Conservation (phyloP, 2,888 invertebrate species). For the Diplolepis rosae region DNA sequence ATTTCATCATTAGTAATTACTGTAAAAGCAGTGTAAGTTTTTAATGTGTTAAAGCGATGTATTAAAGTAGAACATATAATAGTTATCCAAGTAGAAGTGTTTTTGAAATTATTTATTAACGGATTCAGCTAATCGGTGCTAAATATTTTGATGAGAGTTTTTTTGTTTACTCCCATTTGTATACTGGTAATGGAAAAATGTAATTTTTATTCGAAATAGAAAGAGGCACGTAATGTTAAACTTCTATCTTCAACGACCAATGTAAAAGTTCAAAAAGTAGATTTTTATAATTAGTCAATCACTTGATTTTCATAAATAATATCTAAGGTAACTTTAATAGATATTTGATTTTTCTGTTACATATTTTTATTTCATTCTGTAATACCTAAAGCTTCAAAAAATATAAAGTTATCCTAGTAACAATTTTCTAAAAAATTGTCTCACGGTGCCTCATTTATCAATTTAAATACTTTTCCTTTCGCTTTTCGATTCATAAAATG, state of each 20-base stretch:
- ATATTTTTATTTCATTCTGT: not conserved
- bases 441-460: conserved; percentile 3
- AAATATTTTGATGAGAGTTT: conserved; percentile 3
- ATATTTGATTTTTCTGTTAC: not conserved
- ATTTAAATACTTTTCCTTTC: not conserved
- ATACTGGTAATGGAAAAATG: not conserved
- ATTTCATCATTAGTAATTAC: conserved; percentile 17
- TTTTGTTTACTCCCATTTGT: not conserved
- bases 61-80: conserved; percentile 25
- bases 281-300: not conserved
- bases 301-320: not conserved
- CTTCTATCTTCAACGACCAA: conserved; percentile 23
- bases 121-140: conserved; percentile 15
- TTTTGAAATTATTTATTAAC: not conserved
- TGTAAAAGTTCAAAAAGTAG: conserved; percentile 24
- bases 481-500: not conserved
- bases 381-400: not conserved
- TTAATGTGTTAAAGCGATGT: conserved; percentile 4
- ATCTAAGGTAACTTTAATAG: not conserved
- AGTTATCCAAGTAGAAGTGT: not conserved
- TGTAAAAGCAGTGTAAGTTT: not conserved
- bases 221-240: conserved; percentile 18
- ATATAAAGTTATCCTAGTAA: not conserved
- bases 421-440: not conserved
- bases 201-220: not conserved